Conservation (phyloP, 2,113 vertebrate genomes). For the Thunnus maccoyii region DNA sequence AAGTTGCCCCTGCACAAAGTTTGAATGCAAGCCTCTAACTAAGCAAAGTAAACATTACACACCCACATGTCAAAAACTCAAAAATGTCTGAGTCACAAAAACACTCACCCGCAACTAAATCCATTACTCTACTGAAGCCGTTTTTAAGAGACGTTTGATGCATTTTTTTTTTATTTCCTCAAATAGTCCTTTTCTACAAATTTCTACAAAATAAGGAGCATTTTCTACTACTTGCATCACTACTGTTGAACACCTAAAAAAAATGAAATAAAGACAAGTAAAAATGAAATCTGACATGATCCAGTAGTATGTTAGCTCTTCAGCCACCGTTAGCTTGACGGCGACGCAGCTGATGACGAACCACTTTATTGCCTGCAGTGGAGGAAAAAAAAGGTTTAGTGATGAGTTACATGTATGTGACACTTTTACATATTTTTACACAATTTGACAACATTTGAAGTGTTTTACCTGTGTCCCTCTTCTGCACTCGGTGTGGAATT, state of each 20-base stretch:
- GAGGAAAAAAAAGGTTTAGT: not conserved
- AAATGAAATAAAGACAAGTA: constrained; percentile 20
- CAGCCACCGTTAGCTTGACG: constrained; percentile 76
- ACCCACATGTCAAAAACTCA: constrained; percentile 54
- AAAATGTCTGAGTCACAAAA: constrained; percentile 41
- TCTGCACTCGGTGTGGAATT: constrained; percentile 88
- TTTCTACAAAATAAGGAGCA: constrained; percentile 40
- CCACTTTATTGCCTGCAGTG: constrained; percentile 81
- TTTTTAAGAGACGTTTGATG: constrained; percentile 39
- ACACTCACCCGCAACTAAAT: constrained; percentile 64
- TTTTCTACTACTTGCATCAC: constrained; percentile 44
- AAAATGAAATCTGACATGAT: constrained; percentile 45
- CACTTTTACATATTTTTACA: not conserved
- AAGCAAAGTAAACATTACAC: constrained; percentile 72
- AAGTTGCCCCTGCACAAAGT: constrained; percentile 43
- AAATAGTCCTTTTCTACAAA: constrained; percentile 34
- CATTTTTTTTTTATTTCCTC: constrained; percentile 58
- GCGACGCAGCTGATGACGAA: constrained; percentile 75
- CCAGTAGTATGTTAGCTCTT: constrained; percentile 55
- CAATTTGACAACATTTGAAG: not conserved
- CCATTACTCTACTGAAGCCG: constrained; percentile 30
- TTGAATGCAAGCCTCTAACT: constrained; percentile 51
- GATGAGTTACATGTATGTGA: not conserved
- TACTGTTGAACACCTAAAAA: constrained; percentile 47
- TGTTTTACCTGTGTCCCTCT: constrained; percentile 83